Conservation (phyloP, 1,140 invertebrate genomes). For the Bombus terrestris region DNA sequence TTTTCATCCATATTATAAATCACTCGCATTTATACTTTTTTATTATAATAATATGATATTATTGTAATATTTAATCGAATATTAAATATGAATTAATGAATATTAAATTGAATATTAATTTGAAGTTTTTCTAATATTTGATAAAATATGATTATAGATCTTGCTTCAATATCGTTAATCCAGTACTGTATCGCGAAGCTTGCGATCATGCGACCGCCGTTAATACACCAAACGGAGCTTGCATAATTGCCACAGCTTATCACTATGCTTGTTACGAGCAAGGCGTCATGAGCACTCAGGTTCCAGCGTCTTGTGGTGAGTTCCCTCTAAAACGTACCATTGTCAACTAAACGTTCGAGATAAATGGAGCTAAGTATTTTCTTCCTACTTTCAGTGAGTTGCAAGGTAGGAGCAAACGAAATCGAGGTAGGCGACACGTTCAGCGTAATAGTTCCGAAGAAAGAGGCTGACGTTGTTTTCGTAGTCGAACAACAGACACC, state of each 20-base stretch:
- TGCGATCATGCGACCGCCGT: slow-evolving; percentile 85
- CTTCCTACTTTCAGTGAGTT: slow-evolving; percentile 79
- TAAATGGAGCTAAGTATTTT: not conserved
- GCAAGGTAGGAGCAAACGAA: slow-evolving; percentile 83
- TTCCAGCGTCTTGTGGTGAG: slow-evolving; percentile 17
- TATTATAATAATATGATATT: no score
- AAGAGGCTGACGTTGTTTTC: slow-evolving; percentile 89
- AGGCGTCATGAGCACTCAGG: slow-evolving; percentile 75
- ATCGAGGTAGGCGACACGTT: slow-evolving; percentile 84
- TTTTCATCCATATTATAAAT: no score
- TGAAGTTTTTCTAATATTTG: not conserved
- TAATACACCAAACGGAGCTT: slow-evolving; percentile 81
- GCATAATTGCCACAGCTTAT: slow-evolving; percentile 85
- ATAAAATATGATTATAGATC: slow-evolving; percentile 65
- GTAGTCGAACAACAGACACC: slow-evolving; percentile 85
- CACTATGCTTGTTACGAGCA: slow-evolving; percentile 83
- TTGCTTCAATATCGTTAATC: slow-evolving; percentile 80
- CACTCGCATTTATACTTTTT: no score
- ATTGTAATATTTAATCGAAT: no score
- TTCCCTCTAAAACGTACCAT: not conserved
- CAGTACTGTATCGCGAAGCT: slow-evolving; percentile 83
- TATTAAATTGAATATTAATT: no score
- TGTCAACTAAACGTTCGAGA: not conserved
- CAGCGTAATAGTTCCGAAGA: slow-evolving; percentile 86
- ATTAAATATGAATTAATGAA: no score